Conservation (phyloP, 1,140 invertebrate species). For the Tenebrio molitor region DNA sequence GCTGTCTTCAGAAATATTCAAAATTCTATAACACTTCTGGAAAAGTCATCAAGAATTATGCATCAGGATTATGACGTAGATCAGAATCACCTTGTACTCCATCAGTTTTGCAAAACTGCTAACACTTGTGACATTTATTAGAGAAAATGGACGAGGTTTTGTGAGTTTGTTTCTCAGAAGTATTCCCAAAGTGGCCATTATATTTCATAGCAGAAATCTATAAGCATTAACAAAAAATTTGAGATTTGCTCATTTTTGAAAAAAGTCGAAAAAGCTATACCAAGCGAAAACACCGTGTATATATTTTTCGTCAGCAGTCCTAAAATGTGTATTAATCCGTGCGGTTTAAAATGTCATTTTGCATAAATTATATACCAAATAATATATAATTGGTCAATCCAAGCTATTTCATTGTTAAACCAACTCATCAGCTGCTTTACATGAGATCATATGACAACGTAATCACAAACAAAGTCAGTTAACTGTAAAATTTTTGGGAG, state of each 20-base stretch:
- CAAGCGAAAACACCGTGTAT: not conserved
- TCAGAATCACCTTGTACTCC: conserved; percentile 9
- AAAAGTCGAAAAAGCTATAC: not conserved
- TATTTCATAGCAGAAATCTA: not conserved
- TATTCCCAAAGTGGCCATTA: not conserved
- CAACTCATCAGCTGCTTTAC: not conserved
- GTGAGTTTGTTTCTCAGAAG: not conserved
- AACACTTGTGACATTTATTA: too few species aligned
- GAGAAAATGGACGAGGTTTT: not conserved
- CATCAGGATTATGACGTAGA: conserved; percentile 22
- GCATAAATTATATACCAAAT: not conserved
- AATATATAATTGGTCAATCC: not conserved
- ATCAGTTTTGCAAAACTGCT: conserved; percentile 24
- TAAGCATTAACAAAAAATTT: not conserved
- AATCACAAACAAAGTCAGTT: conserved; percentile 11
- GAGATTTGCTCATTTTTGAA: not conserved
- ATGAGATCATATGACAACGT: conserved; percentile 7
- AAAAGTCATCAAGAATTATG: conserved; percentile 52
- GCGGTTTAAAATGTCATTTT: not conserved
- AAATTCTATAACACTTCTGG: conserved; percentile 76
- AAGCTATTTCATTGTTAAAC: conserved; percentile 6
- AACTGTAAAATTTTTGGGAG: conserved; percentile 40
- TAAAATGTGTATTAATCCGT: not conserved
- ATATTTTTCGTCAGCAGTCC: too few species aligned
- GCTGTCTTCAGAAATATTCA: conserved; percentile 76